Evolutionary conservation across 2,888 invertebrate genomes (phyloP), one percentile per base, ranked within the genome.

Genomic region (Melangyna quadrimaculata): DNA sequence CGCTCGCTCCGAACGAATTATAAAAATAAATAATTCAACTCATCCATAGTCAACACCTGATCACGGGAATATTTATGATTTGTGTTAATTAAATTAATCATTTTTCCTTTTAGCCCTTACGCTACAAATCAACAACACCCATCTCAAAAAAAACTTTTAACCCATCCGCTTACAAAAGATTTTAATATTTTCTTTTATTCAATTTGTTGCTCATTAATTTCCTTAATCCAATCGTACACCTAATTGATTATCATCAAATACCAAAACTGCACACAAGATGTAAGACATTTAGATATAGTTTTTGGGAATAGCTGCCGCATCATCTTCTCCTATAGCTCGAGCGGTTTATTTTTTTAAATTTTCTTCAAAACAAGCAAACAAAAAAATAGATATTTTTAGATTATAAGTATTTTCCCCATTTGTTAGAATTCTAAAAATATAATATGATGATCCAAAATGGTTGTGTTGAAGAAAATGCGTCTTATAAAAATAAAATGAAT

Each of bases 381-480:
- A 59, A 19, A 3, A 22, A 27, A 40, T 24, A 9, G 17, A 27
- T 84, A 84, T 84, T 79, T 84, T 75, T 84, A 84, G 84, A 75
- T 35, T 48, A n/a, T n/a, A 55, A 72, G 35, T 67, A 55, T 22
- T 79, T 59, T 80, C 40, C 55, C 71, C 84, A 80, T 84, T 84
- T 84, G 84, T 84, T 72, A n/a, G 29, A 71, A 69, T 43, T 37
- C 55, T 59, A 55, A 69, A 67, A 80, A 80, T 75, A 79, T 61
- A 51, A 43, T 17, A 22, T 51, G 65, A 53, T 71, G 71, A 74
- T 75, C 55, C 61, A 32, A 37, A 75, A 29, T 35, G 61, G 61
- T 72, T 61, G 35, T 61, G 67, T 45, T 59, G 7, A 17, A 40
- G 12, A 19, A n/a, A 59, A 59, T 43, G 32, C 19, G 27, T 29